Evolutionary conservation across 2,797 vertebrate genomes (phyloP).

Genomic region (Natrix natrix): DNA sequence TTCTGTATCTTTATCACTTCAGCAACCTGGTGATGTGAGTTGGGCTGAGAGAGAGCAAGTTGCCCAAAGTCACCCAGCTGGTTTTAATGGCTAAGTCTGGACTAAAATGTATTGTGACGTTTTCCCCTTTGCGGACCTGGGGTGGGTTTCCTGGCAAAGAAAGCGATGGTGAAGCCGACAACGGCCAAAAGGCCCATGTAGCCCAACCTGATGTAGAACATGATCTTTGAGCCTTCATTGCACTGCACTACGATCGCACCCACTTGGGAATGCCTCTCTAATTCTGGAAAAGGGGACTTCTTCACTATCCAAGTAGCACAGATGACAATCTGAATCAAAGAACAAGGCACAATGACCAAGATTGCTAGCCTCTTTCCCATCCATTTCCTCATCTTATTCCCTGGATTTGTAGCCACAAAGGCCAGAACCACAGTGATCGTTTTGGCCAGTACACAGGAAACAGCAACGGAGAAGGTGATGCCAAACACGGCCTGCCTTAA

Average conservation of each 20-base stretch:
- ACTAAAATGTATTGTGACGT: too few relatives aligned
- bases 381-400: background rate
- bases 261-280: background rate
- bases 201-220: background rate
- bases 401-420: background rate
- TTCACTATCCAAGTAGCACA: background rate
- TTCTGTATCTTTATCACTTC: too few relatives aligned
- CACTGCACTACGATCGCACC: background rate
- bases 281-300: background rate
- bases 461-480: background rate
- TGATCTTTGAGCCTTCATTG: background rate
- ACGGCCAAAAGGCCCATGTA: background rate
- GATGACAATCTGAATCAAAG: background rate
- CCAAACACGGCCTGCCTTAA: background rate
- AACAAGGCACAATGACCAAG: background rate
- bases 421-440: constrained; percentile 4
- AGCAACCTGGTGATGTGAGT: too few relatives aligned
- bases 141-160: background rate
- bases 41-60: too few relatives aligned
- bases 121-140: too few relatives aligned
- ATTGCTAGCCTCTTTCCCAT: background rate
- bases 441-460: background rate
- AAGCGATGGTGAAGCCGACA: background rate
- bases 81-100: too few relatives aligned
- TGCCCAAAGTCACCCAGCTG: too few relatives aligned